Percentiles rank a stretch among this genome's conserved stretches.
Conservation (phyloP, 1,140 invertebrate genomes). For the Aricia agestis region DNA sequence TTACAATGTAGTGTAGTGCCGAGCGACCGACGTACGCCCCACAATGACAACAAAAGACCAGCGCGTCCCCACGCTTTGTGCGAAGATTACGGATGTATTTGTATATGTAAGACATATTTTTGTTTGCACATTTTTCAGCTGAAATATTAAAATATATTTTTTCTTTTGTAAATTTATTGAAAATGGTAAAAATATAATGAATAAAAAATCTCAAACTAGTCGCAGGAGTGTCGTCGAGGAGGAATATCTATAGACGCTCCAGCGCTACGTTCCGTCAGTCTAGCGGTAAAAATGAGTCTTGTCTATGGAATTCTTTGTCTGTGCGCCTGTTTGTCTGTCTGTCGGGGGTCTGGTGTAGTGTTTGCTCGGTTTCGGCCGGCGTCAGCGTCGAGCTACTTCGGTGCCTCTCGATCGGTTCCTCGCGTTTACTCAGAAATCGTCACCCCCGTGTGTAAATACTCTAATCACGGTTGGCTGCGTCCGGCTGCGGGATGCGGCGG, state of each 20-base stretch:
- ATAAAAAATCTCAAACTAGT: background rate
- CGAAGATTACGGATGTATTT: background rate
- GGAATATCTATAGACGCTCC: no score
- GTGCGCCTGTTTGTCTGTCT: background rate
- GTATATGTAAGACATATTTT: background rate
- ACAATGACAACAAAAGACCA: background rate
- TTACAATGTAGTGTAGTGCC: background rate
- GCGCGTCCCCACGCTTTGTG: background rate
- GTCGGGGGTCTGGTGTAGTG: conserved; percentile 6
- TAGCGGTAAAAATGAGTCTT: background rate
- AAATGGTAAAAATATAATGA: background rate
- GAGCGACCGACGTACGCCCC: background rate
- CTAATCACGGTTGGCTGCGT: background rate
- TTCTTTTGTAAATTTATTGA: background rate
- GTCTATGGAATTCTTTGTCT: background rate
- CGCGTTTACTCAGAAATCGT: background rate
- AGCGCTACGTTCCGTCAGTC: no score
- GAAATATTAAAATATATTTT: background rate
- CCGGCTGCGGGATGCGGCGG: background rate
- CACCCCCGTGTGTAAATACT: conserved; percentile 3
- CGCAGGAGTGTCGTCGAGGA: background rate
- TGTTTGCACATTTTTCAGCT: background rate
- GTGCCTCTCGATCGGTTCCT: background rate
- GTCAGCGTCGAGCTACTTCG: conserved; percentile 12
- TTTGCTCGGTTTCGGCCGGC: conserved; percentile 7